phyloP scores from a whole-genome alignment of 2,113 vertebrate species.

The Struthidea cinerea region DNA sequence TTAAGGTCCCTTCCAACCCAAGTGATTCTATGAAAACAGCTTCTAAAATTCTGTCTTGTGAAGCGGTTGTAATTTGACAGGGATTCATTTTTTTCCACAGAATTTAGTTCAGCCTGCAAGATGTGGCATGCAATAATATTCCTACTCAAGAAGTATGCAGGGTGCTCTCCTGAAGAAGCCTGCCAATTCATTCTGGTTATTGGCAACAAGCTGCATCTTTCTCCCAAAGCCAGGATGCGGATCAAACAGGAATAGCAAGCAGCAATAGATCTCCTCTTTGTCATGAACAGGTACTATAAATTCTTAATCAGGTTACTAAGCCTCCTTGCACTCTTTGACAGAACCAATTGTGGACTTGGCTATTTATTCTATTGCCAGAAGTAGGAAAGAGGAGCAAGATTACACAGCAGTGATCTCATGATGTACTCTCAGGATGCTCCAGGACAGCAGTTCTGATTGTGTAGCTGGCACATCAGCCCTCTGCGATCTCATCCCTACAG shows the following conservation, averaged over 20 bases:
- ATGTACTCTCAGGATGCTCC: neutral
- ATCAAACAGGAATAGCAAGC: neutral
- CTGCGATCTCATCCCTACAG: neutral
- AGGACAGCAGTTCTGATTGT: neutral
- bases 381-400: neutral
- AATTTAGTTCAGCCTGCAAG: neutral
- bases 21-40: neutral
- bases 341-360: accelerated
- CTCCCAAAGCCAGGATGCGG: neutral
- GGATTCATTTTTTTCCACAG: neutral
- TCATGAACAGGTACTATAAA: neutral
- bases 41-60: neutral
- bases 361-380: neutral
- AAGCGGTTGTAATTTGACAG: neutral
- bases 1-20: neutral
- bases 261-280: neutral
- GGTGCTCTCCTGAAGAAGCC: neutral
- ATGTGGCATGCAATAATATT: neutral
- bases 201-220: neutral
- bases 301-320: neutral
- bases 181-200: neutral
- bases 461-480: neutral
- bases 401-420: neutral
- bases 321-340: neutral
- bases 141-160: neutral